Evolutionary conservation across 2,888 invertebrate genomes (phyloP), one percentile per base, ranked within the genome.

Genomic region (Cabera pusaria): DNA sequence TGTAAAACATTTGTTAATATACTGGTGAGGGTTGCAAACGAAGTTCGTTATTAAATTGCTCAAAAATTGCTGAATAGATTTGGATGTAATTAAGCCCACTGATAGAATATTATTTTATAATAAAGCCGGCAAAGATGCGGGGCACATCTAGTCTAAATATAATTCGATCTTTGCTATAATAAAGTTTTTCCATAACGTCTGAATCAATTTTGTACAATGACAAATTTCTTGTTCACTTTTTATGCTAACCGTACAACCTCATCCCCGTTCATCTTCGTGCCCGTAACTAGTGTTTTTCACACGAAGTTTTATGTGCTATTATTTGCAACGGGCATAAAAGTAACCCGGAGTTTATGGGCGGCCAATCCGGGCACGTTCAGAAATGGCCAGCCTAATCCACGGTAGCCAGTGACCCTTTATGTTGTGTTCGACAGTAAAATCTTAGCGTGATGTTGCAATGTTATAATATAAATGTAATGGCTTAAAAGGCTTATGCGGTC

Each of bases 231-330:
- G 8, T 18, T 6, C 9, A 7, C 6, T 26, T 34, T 37, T 41
- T 55, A 47, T 64, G 56, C 60, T 31, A 27, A 50, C 78, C 6
- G 40, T 78, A 68, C 72, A 38, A 12, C 12, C 45, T 25, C 33
- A 44, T 46, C 49, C 41, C 56, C 56, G 64, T 68, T 70, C 75
- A 72, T 66, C 64, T 65, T 68, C 55, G 53, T 61, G 64, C 55
- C 66, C 63, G 79, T 86, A 81, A 83, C 84, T 86, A 83, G 85
- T 83, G 81, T 86, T 87, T 87, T 88, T 87, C 87, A 78, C 85
- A 74, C 78, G 37, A 82, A 84, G 79, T 89, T 90, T 90, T 89
- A 89, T 87, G 85, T 67, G 80, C 86, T 84, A 89, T 90, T 88
- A 90, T 89, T 89, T 84, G 85, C 80, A 80, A 78, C 73, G 77